Evolutionary conservation across 1,140 invertebrate genomes (phyloP).

Genomic region (Halictus rubicundus): DNA sequence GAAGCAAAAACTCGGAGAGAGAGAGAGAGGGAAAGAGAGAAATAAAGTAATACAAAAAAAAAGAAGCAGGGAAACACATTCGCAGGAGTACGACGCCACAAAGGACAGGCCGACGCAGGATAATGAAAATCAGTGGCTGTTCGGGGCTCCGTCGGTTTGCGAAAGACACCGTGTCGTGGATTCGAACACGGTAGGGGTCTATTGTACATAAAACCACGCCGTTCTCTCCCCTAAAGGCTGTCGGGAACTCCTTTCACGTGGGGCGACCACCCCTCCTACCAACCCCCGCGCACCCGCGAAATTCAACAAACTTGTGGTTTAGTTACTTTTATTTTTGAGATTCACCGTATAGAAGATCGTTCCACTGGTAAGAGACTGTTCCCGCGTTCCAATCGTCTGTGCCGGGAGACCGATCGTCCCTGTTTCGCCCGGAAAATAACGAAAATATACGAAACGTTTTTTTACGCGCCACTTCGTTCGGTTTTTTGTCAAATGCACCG

Average conservation of each 20-base stretch:
- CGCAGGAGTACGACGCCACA: not conserved
- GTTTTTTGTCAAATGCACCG: no score
- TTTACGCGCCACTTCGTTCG: not conserved
- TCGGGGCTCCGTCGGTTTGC: slow-evolving; percentile 33
- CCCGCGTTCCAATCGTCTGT: slow-evolving; percentile 37
- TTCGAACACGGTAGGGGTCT: slow-evolving; percentile 33
- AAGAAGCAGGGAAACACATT: not conserved
- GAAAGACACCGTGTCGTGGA: slow-evolving; percentile 39
- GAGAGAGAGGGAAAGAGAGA: no score
- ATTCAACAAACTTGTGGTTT: slow-evolving; percentile 41
- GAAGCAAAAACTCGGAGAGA: not conserved
- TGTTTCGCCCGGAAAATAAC: not conserved
- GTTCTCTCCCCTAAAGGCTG: slow-evolving; percentile 40
- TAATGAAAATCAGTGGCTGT: slow-evolving; percentile 44
- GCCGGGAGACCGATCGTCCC: not conserved
- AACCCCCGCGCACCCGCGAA: not conserved
- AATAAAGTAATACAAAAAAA: not conserved
- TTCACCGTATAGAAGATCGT: slow-evolving; percentile 31
- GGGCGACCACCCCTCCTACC: slow-evolving; percentile 5
- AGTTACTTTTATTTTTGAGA: slow-evolving; percentile 26
- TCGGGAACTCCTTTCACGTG: slow-evolving; percentile 50
- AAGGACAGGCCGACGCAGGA: slow-evolving; percentile 27
- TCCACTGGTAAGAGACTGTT: slow-evolving; percentile 20
- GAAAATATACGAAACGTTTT: not conserved
- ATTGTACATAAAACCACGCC: slow-evolving; percentile 61